Percentiles rank a stretch among this genome's conserved stretches.
Conservation (phyloP, 2,113 vertebrate species). For the Cynocephalus volans region DNA sequence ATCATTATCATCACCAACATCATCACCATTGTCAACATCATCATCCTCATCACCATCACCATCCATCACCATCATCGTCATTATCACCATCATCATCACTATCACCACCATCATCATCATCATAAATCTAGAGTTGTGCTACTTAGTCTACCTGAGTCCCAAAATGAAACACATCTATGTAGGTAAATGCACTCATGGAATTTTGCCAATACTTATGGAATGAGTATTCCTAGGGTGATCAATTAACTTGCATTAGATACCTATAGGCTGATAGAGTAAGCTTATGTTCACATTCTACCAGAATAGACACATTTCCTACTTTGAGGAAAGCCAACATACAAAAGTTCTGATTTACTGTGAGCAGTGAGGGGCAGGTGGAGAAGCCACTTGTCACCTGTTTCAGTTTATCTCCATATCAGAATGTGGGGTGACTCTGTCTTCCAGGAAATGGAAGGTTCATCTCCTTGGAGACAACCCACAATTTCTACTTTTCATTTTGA, state of each 20-base stretch:
- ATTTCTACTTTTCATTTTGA: neutral
- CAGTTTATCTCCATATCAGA: neutral
- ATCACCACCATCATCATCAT: too few species aligned
- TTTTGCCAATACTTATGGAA: too few species aligned
- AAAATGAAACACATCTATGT: too few species aligned
- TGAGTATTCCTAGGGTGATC: neutral
- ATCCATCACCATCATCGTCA: too few species aligned
- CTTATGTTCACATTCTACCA: neutral
- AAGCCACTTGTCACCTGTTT: neutral
- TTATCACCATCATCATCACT: too few species aligned
- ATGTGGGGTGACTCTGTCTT: neutral
- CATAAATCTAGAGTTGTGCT: neutral
- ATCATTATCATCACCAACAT: neutral
- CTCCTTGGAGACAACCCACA: too few species aligned
- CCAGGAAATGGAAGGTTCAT: neutral
- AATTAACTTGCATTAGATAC: neutral
- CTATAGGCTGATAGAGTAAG: too few species aligned
- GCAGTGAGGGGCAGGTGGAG: neutral
- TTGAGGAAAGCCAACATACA: neutral
- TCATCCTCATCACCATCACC: too few species aligned
- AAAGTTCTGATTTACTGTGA: neutral
- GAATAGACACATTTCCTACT: neutral
- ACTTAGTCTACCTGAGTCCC: neutral
- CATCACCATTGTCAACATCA: too few species aligned
- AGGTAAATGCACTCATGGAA: accelerated